A percentile compares a stretch with the other conserved stretches of the same genome.
Evolutionary conservation across 2,113 vertebrate species (phyloP).

Genomic region (Gobio gobio): DNA sequence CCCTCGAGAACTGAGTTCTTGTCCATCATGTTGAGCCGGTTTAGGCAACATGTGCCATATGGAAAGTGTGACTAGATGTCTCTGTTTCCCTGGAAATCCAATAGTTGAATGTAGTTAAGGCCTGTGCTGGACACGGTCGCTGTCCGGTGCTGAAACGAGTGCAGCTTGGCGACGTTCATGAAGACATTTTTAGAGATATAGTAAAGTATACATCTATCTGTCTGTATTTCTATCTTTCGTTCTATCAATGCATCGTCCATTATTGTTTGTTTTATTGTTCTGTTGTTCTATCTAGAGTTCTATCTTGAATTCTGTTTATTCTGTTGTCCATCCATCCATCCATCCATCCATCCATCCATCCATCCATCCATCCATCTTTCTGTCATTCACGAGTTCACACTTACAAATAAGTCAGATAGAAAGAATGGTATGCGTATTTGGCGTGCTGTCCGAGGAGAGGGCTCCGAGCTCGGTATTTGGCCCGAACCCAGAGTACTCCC

Average conservation of each 20-base stretch:
- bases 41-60: background rate
- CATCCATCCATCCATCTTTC: no score
- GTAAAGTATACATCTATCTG: background rate
- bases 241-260: background rate
- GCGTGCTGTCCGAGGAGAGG: no score
- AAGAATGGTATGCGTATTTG: no score
- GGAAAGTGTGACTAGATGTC: background rate
- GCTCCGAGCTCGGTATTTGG: no score
- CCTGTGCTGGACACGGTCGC: background rate
- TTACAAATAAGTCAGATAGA: no score
- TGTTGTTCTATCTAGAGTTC: background rate
- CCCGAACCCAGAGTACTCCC: no score
- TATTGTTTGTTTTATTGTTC: no score
- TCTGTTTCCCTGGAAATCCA: background rate
- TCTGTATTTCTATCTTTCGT: background rate
- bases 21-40: background rate
- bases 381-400: no score
- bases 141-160: slow-evolving; percentile 42
- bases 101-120: background rate
- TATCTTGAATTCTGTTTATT: background rate
- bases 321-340: no score
- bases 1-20: background rate
- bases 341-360: no score
- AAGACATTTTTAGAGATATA: background rate
- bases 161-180: no score